These are phyloP conservation scores for Gambusia holbrooki DNA, from an alignment of 2,113 vertebrate species.

Conservation along the genomic window DNA sequence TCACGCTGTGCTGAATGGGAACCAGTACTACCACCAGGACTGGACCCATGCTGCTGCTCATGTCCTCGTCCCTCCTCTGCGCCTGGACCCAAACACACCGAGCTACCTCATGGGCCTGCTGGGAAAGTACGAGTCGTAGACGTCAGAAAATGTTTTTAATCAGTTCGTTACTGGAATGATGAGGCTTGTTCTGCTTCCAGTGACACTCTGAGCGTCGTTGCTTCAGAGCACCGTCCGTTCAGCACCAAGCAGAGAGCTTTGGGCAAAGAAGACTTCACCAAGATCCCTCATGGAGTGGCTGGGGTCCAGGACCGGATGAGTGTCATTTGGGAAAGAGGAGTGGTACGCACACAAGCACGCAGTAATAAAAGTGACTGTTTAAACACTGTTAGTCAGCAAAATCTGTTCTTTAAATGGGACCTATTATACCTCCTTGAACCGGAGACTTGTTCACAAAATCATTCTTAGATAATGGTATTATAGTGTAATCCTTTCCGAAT, in stretches of 20 bases:
- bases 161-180: neutral
- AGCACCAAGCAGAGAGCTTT: conserved; percentile 94
- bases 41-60: conserved; percentile 95
- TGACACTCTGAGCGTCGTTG: conserved; percentile 93
- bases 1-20: conserved; percentile 90
- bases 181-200: conserved; percentile 63
- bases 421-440: no score
- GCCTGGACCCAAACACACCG: conserved; percentile 95
- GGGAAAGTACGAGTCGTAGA: conserved; percentile 85
- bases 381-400: no score
- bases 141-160: neutral
- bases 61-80: conserved; percentile 90
- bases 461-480: no score
- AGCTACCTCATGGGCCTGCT: conserved; percentile 96
- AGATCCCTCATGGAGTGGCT: conserved; percentile 94
- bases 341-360: conserved; percentile 79
- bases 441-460: no score
- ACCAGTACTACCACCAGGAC: conserved; percentile 98
- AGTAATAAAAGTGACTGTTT: neutral
- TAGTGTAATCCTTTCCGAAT: no score
- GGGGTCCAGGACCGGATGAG: conserved; percentile 98
- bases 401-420: no score
- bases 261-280: conserved; percentile 98
- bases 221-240: conserved; percentile 95
- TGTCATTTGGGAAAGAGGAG: conserved; percentile 96